A percentile compares a stretch with the other conserved stretches of the same genome.
phyloP scores from a whole-genome alignment of 2,888 invertebrate species.

The Sceliomorpha sp. region DNA sequence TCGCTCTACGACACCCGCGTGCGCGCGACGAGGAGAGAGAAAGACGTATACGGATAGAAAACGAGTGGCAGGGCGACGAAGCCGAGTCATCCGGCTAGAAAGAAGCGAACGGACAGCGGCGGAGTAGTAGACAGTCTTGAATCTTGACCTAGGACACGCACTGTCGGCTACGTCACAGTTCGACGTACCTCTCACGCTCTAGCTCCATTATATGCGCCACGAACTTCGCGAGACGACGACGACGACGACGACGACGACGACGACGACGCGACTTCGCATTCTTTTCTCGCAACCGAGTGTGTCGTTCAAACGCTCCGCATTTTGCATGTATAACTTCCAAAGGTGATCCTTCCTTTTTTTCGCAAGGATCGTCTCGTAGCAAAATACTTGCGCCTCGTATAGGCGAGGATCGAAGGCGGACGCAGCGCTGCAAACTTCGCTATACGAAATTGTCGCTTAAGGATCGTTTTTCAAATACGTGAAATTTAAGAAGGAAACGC shows the following conservation, averaged over 20 bases:
- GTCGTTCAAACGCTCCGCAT: too few species aligned
- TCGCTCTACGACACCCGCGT: neutral
- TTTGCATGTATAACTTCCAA: too few species aligned
- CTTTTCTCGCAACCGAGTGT: too few species aligned
- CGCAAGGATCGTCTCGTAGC: too few species aligned
- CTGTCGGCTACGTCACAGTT: slow-evolving; percentile 72
- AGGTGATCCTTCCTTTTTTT: too few species aligned
- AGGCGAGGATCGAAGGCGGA: too few species aligned
- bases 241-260: slow-evolving; percentile 50
- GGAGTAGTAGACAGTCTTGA: slow-evolving; percentile 68
- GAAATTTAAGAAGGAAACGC: too few species aligned
- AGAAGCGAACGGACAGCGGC: slow-evolving; percentile 60
- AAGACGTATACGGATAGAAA: neutral
- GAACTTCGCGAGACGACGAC: slow-evolving; percentile 23
- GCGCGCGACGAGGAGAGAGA: slow-evolving; percentile 18
- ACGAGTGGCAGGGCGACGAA: slow-evolving; percentile 9
- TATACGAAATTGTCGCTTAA: too few species aligned
- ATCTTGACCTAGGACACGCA: slow-evolving; percentile 79
- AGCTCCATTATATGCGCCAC: slow-evolving; percentile 27
- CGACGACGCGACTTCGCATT: too few species aligned
- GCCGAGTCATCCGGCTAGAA: slow-evolving; percentile 61
- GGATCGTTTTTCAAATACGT: too few species aligned
- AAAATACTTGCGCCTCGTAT: too few species aligned
- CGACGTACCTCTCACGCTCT: slow-evolving; percentile 66
- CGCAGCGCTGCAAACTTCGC: too few species aligned